These are phyloP conservation scores for Pammene fasciana DNA, from an alignment of 2,888 invertebrate genomes.

Conservation along the genomic window DNA sequence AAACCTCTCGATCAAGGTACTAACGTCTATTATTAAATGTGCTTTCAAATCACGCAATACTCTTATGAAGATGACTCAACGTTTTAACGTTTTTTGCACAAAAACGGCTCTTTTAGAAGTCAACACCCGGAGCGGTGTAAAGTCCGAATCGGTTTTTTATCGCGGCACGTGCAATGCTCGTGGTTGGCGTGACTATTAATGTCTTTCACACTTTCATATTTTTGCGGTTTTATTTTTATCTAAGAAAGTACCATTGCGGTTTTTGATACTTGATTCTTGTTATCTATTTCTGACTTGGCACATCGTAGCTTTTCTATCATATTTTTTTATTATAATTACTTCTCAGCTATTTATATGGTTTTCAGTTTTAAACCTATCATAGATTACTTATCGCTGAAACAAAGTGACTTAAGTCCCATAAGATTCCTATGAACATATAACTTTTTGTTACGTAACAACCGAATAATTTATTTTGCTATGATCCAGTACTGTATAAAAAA, in stretches of 20 bases:
- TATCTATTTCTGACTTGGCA: not conserved
- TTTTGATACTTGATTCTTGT: not conserved
- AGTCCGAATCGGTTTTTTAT: conserved; percentile 34
- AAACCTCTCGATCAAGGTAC: conserved; percentile 57
- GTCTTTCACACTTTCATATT: conserved; percentile 34
- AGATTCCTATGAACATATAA: not conserved
- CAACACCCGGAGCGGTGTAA: conserved; percentile 33
- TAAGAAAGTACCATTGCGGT: conserved; percentile 3
- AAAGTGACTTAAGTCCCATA: not conserved
- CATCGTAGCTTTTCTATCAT: not conserved
- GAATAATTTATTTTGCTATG: too few relatives aligned
- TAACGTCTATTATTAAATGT: not conserved
- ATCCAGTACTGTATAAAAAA: too few relatives aligned
- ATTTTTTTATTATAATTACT: not conserved
- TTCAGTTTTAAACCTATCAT: too few relatives aligned
- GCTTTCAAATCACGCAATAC: conserved; percentile 5
- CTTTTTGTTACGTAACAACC: not conserved
- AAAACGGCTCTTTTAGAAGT: conserved; percentile 35
- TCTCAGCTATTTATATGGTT: too few relatives aligned
- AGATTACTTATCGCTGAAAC: not conserved
- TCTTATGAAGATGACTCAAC: conserved; percentile 27
- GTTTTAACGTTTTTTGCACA: conserved; percentile 33
- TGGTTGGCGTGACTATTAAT: conserved; percentile 23
- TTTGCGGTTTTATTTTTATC: conserved; percentile 29
- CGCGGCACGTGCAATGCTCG: conserved; percentile 24